Conservation (phyloP, 2,113 vertebrate genomes). For the Neogobius melanostomus region DNA sequence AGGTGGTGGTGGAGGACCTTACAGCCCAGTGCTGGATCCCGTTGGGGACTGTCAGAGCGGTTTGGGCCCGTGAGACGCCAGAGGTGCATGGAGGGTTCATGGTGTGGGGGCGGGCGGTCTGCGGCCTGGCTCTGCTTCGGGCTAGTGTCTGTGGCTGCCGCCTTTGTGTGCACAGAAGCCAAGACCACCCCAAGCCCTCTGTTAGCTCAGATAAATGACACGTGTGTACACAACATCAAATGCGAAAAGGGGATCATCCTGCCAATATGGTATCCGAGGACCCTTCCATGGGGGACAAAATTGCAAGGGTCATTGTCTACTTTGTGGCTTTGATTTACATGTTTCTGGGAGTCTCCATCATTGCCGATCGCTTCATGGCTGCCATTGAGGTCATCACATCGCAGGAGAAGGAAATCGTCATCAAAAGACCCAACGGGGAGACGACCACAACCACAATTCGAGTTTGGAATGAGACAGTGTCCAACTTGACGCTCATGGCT, state of each 20-base stretch:
- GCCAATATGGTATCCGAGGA: conserved; percentile 99
- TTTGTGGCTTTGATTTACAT: conserved; percentile 99
- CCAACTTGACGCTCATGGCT: conserved; percentile 97
- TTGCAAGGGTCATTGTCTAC: conserved; percentile 97
- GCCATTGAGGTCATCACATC: conserved; percentile 99
- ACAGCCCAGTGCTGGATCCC: conserved; percentile 78
- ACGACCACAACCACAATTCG: conserved; percentile 92
- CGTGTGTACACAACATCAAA: conserved; percentile 85
- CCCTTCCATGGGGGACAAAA: conserved; percentile 97
- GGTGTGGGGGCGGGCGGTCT: conserved; percentile 83
- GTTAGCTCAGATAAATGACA: conserved; percentile 80
- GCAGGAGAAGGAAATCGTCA: conserved; percentile 92
- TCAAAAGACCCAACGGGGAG: conserved; percentile 95
- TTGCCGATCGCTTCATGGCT: conserved; percentile 98
- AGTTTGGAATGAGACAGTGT: conserved; percentile 98
- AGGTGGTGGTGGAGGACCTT: conserved; percentile 66
- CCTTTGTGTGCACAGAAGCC: conserved; percentile 87
- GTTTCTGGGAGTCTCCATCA: conserved; percentile 98
- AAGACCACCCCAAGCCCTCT: conserved; percentile 79
- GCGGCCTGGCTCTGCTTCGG: conserved; percentile 93
- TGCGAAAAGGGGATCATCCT: conserved; percentile 93
- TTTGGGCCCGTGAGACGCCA: conserved; percentile 74
- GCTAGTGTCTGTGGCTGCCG: conserved; percentile 85
- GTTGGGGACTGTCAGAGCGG: conserved; percentile 66
- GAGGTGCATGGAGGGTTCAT: conserved; percentile 96